phyloP scores from a whole-genome alignment of 2,888 invertebrate genomes.

The Camponotus fellah region DNA sequence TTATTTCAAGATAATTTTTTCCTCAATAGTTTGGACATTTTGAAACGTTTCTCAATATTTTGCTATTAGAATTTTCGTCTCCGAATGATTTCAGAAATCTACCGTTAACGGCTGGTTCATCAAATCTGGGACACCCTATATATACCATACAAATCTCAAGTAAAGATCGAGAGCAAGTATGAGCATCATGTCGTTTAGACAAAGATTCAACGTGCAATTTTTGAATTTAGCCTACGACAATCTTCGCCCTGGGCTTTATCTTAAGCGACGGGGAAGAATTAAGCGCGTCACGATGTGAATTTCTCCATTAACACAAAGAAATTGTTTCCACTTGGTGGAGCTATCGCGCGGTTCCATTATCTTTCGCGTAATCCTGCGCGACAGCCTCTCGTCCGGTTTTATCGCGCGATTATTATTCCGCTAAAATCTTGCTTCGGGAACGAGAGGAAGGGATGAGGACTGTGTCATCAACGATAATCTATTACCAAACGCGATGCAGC shows the following conservation, averaged over 20 bases:
- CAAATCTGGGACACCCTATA: too few relatives aligned
- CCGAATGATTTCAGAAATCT: too few relatives aligned
- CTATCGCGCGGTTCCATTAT: slow-evolving; percentile 6
- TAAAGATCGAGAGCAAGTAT: neutral
- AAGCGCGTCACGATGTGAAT: neutral
- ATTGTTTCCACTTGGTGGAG: slow-evolving; percentile 13
- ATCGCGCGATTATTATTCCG: slow-evolving; percentile 17
- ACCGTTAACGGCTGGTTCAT: too few relatives aligned
- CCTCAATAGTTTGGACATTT: too few relatives aligned
- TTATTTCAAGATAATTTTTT: too few relatives aligned
- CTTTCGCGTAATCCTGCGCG: slow-evolving; percentile 13
- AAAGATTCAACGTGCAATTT: neutral
- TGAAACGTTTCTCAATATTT: too few relatives aligned
- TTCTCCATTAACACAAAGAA: slow-evolving; percentile 10
- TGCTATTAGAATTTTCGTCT: too few relatives aligned
- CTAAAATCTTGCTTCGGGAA: slow-evolving; percentile 39
- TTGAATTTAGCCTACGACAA: neutral
- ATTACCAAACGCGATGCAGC: slow-evolving; percentile 30
- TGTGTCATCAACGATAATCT: slow-evolving; percentile 32
- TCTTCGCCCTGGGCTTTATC: neutral
- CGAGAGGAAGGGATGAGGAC: neutral
- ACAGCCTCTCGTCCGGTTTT: slow-evolving; percentile 12
- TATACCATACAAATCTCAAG: neutral
- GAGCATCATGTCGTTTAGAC: neutral
- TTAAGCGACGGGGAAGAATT: slow-evolving; percentile 3